These are phyloP conservation scores for Orbicella faveolata DNA, from an alignment of 64 coral and sea anemone species.

Conservation along the genomic window DNA sequence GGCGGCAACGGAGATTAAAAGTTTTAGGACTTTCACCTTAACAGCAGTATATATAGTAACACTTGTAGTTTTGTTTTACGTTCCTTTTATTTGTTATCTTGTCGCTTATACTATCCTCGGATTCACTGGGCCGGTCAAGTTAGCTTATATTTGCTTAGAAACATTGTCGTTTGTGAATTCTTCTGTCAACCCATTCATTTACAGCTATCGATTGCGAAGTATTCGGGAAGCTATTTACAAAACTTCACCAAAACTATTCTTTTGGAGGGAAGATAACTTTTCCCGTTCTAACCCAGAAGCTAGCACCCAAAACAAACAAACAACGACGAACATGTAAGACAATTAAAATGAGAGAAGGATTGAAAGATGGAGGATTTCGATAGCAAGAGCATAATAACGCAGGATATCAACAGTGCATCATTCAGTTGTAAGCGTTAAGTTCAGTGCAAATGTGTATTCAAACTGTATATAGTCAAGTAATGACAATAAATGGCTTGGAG, in stretches of 20 bases:
- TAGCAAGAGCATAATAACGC: background rate
- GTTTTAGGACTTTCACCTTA: background rate
- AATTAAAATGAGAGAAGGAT: background rate
- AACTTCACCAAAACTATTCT: background rate
- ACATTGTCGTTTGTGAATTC: conserved; percentile 21
- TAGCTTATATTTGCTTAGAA: background rate
- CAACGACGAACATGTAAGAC: background rate
- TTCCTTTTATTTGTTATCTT: conserved; percentile 5
- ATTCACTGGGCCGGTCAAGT: background rate
- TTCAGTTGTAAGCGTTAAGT: too few relatives aligned
- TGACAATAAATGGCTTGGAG: too few relatives aligned
- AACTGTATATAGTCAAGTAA: too few relatives aligned
- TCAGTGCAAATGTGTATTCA: too few relatives aligned
- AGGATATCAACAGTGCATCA: too few relatives aligned
- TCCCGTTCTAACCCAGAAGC: background rate
- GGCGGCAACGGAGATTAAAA: background rate
- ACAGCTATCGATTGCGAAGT: background rate
- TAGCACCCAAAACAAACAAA: background rate
- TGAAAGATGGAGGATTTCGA: background rate
- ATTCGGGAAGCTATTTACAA: background rate
- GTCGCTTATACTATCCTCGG: background rate
- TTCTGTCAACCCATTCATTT: conserved; percentile 25
- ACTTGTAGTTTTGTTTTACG: background rate
- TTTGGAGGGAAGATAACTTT: background rate
- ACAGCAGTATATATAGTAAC: conserved; percentile 3